phyloP scores from a whole-genome alignment of 2,888 invertebrate genomes.

The Drosophila neotestacea region DNA sequence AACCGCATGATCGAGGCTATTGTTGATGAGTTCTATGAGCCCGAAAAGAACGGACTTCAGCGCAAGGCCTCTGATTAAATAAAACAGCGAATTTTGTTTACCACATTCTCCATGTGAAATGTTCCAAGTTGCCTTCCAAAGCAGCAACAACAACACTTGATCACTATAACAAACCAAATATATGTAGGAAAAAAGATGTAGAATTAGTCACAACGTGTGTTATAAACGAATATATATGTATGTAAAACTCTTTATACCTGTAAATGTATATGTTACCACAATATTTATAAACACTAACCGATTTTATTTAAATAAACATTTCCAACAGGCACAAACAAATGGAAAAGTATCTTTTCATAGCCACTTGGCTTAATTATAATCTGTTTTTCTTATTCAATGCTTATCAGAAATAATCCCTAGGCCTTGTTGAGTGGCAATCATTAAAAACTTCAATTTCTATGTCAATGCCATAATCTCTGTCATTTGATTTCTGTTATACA shows the following conservation, averaged over 20 bases:
- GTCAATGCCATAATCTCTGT: no score
- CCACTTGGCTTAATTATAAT: conserved; percentile 4
- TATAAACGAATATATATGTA: conserved; percentile 21
- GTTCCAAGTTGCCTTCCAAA: conserved; percentile 8
- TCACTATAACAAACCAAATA: conserved; percentile 43
- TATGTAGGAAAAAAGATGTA: conserved; percentile 36
- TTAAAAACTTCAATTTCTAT: no score
- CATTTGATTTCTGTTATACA: no score
- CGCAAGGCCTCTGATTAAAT: conserved; percentile 60
- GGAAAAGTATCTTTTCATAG: background rate
- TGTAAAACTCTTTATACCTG: conserved; percentile 7
- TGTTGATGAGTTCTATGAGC: conserved; percentile 92
- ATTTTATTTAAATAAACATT: conserved; percentile 35
- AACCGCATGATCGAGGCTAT: conserved; percentile 91
- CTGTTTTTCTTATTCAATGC: background rate
- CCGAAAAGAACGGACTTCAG: conserved; percentile 88
- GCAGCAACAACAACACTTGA: conserved; percentile 10
- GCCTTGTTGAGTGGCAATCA: no score
- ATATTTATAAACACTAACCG: conserved; percentile 19
- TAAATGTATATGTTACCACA: conserved; percentile 24
- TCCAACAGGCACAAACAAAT: conserved; percentile 20
- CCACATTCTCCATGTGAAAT: conserved; percentile 21
- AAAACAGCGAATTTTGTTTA: conserved; percentile 31
- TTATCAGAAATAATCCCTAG: no score
- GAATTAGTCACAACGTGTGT: conserved; percentile 21